phyloP scores from a whole-genome alignment of 1,140 invertebrate species.

The Lycorma delicatula region DNA sequence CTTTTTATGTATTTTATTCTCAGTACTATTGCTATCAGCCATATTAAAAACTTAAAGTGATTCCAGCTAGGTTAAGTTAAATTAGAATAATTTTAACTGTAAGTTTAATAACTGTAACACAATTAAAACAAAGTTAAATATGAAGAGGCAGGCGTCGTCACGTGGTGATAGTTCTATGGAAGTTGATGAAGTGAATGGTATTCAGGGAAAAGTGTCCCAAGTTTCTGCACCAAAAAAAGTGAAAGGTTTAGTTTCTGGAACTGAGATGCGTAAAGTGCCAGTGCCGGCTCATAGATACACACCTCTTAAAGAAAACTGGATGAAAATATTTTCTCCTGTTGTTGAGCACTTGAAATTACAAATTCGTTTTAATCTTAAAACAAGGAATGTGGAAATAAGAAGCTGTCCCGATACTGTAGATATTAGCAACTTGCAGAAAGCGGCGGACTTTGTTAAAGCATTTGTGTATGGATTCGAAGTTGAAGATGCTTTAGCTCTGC shows the following conservation, averaged over 20 bases:
- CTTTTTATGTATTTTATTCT: too few relatives aligned
- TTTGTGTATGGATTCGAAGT: slow-evolving; percentile 96
- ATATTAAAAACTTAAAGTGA: too few relatives aligned
- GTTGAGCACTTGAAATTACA: slow-evolving; percentile 93
- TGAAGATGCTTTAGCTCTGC: slow-evolving; percentile 89
- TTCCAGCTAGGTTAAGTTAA: too few relatives aligned
- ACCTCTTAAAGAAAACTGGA: slow-evolving; percentile 93
- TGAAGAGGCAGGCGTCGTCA: not conserved
- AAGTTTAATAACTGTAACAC: too few relatives aligned
- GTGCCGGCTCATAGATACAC: slow-evolving; percentile 73
- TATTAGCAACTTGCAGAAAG: slow-evolving; percentile 89
- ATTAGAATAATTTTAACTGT: too few relatives aligned
- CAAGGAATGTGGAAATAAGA: slow-evolving; percentile 81
- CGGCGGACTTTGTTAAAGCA: slow-evolving; percentile 95
- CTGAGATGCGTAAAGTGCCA: slow-evolving; percentile 50
- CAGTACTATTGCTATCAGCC: too few relatives aligned
- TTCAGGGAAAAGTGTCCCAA: slow-evolving; percentile 45
- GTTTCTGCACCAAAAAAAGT: slow-evolving; percentile 35
- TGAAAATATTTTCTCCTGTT: slow-evolving; percentile 93
- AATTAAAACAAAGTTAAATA: not conserved
- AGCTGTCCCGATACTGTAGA: slow-evolving; percentile 71
- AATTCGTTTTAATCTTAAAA: slow-evolving; percentile 90
- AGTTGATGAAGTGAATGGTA: slow-evolving; percentile 53
- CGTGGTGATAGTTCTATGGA: slow-evolving; percentile 30
- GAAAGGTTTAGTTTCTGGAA: slow-evolving; percentile 44